phyloP scores from a whole-genome alignment of 2,797 vertebrate species.

The Brachyrhaphis roseni region DNA sequence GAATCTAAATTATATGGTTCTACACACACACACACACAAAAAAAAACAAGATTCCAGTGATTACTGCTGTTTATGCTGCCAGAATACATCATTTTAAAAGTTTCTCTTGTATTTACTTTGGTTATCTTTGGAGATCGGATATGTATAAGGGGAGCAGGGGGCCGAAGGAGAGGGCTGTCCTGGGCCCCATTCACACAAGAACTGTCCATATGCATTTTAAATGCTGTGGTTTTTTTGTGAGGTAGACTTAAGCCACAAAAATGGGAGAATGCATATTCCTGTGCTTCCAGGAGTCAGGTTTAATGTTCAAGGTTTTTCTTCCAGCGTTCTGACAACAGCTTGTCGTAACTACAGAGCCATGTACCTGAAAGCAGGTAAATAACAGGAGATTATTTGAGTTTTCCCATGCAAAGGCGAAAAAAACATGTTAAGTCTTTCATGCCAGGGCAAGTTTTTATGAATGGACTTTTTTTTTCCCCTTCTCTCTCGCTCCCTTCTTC shows the following conservation, averaged over 20 bases:
- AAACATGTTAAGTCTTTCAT: conserved; percentile 79
- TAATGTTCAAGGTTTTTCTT: conserved; percentile 16
- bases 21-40: background rate
- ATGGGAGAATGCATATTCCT: conserved; percentile 36
- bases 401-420: conserved; percentile 65
- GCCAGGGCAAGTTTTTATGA: conserved; percentile 87
- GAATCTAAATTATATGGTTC: background rate
- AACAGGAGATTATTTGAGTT: conserved; percentile 56
- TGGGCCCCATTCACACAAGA: background rate
- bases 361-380: conserved; percentile 60
- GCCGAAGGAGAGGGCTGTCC: background rate
- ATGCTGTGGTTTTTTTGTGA: conserved; percentile 40
- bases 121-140: background rate
- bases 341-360: conserved; percentile 12
- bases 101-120: background rate
- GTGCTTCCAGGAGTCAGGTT: conserved; percentile 35
- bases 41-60: background rate
- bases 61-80: background rate
- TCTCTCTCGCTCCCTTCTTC: conserved; percentile 40
- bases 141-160: background rate
- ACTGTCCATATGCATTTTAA: conserved; percentile 25
- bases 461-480: conserved; percentile 73
- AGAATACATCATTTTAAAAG: background rate
- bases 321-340: conserved; percentile 2
- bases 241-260: conserved; percentile 55